Base-by-base conservation (phyloP, 2,797 vertebrate genomes). In the Coregonus suidteri region DNA sequence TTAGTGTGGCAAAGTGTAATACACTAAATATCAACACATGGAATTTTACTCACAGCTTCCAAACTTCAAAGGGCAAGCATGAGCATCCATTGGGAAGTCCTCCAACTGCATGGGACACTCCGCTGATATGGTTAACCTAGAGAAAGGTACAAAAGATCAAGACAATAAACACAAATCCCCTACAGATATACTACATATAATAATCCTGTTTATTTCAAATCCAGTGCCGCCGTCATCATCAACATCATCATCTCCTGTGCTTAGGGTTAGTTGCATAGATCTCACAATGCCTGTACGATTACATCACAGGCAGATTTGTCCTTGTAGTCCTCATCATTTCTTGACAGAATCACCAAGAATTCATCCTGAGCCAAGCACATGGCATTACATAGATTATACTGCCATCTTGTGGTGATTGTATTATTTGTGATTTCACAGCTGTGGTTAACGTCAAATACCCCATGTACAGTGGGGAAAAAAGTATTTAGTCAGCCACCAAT, bases 81-180 rank as follows among this genome's bases (percentile, higher is more conserved):
- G 97, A 25, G 95, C 96, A 83, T 98, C 97, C 97, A 98, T 98
- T 74, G 97, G 97, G 85, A 98, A 98, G 80, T 98, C 97, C 89
- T 98, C 97, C 91, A 98, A 93, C 90, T 98, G 97, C 97, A 98
- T 98, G 72, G 97, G 97, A 77, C 97, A 98, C 82, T 98, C 97
- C 75, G 97, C 97, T 84, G 96, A 94, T 84, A 98, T 97, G 16
- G 97, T 98, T 93, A 98, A 86, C 88, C 97, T 98, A 70, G 52
- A 68, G 70, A 0, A 13, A 83, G 74, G 80, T 16, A 76, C 35
- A 83, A 30, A 75, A 7, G 34, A 77, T 66, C 1, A 47, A 0
- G 53, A 31, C 18, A 64, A 25, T 13, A 11, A 64, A 13, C 3
- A 13, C n/a, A 64, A 25, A 9, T 25, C 20, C 3, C 56, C 18